These are phyloP conservation scores for Orchestes rusci DNA, from an alignment of 2,888 invertebrate genomes.

Conservation along the genomic window DNA sequence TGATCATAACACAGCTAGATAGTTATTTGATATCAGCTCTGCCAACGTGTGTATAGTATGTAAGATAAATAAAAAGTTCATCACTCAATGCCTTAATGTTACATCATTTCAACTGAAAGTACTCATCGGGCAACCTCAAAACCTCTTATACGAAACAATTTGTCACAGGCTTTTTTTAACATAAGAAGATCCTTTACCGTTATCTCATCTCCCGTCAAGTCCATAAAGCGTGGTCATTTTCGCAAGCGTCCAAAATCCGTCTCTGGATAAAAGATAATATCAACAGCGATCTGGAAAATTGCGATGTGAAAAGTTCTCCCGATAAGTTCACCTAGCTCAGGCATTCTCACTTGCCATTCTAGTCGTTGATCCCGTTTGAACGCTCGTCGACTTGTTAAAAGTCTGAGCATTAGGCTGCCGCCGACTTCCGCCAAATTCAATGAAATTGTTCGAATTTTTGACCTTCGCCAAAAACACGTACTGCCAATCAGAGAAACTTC, in stretches of 20 bases:
- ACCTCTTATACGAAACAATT: too few relatives aligned
- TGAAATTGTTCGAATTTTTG: slow-evolving; percentile 31
- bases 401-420: slow-evolving; percentile 29
- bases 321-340: slow-evolving; percentile 22
- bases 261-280: slow-evolving; percentile 29
- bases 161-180: too few relatives aligned
- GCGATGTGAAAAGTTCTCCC: slow-evolving; percentile 33
- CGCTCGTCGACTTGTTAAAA: slow-evolving; percentile 40
- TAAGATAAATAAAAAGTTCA: too few relatives aligned
- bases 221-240: too few relatives aligned
- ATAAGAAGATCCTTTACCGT: too few relatives aligned
- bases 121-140: too few relatives aligned
- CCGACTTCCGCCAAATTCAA: slow-evolving; percentile 30
- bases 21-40: too few relatives aligned
- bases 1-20: too few relatives aligned
- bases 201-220: too few relatives aligned
- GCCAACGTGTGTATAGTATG: too few relatives aligned
- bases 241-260: slow-evolving; percentile 18
- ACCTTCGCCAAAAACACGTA: slow-evolving; percentile 30
- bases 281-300: slow-evolving; percentile 33
- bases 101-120: too few relatives aligned
- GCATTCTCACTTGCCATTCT: slow-evolving; percentile 36
- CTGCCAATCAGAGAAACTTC: slow-evolving; percentile 29
- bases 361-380: slow-evolving; percentile 39
- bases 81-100: too few relatives aligned